Evolutionary conservation across 92 coral and sea anemone species (phyloP), one percentile per base, ranked within the genome.

Genomic region (Zoanthus sansibaricus): DNA sequence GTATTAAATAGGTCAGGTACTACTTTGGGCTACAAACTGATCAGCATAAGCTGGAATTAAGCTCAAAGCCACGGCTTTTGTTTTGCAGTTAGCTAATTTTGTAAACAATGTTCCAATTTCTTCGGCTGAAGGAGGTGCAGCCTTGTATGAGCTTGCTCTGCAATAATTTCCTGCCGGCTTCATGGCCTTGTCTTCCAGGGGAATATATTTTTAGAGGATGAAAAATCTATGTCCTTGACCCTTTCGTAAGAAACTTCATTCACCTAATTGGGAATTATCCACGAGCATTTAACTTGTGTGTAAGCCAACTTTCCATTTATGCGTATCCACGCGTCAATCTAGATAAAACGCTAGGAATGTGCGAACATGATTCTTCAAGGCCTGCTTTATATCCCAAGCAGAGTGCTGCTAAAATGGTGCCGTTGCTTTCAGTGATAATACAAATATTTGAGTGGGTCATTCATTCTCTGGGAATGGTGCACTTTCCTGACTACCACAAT

Each of bases 391-490:
- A 82, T 31, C 86, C 86, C 33, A 70, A 45, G 86, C 86, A 80
- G 75, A 37, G 75, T 30, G 73, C 86, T 42, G 33, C 16, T 32
- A 62, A 30, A 44, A 61, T 80, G 15, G 75, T 80, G 25, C 86
- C 75, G 31, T 80, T 51, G 56, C 46, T 64, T n/a, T 79, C 73
- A 59, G 52, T 56, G 9, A 79, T 79, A 13, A 86, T 56, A 84
- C 89, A 86, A 33, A 86, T 37, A n/a, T 30, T 20, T 17, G 46
- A 51, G 84, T 6, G 84, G 84, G 32, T 86, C 89, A 45, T 77
- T 86, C 89, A 86, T 86, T 25, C 89, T 30, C 73, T 86, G 89
- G 31, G 89, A 86, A 47, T 86, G 89, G 20, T 77, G 11, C 47
- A 86, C 89, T 30, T 75, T 86, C 8, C 20, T 83, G 21, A 76